Evolutionary conservation across 2,797 vertebrate species (phyloP).

Genomic region (Amphiprion clarkii): DNA sequence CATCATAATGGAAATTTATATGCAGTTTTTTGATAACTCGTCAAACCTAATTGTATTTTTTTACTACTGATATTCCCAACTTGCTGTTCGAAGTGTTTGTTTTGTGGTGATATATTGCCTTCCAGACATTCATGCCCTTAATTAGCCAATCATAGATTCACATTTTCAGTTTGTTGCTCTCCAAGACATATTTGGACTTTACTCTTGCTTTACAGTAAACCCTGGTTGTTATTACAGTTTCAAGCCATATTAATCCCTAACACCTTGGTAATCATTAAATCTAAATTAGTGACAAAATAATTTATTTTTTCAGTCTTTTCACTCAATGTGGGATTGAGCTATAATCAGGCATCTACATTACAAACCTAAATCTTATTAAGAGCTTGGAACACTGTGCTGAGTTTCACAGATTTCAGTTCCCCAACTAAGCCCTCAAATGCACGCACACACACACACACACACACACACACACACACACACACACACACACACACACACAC

Average conservation of each 20-base stretch:
- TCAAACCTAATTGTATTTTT: neutral
- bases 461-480: slow-evolving; percentile 5
- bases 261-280: slow-evolving; percentile 61
- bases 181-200: neutral
- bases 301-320: slow-evolving; percentile 44
- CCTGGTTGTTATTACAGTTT: slow-evolving; percentile 23
- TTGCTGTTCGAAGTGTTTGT: neutral
- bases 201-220: slow-evolving; percentile 1
- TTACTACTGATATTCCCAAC: neutral
- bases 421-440: slow-evolving; percentile 37
- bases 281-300: slow-evolving; percentile 58
- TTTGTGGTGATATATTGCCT: neutral
- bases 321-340: slow-evolving; percentile 55
- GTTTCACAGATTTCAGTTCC: slow-evolving; percentile 64
- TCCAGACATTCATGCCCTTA: neutral
- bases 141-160: neutral
- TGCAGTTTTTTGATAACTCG: neutral
- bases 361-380: slow-evolving; percentile 73
- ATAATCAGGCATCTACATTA: slow-evolving; percentile 76
- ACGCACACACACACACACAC: slow-evolving; percentile 31
- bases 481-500: slow-evolving; percentile 14
- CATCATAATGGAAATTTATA: too few species aligned
- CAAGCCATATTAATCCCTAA: slow-evolving; percentile 44
- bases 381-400: slow-evolving; percentile 66
- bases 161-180: neutral